A percentile compares a stretch with the other conserved stretches of the same genome.
Evolutionary conservation across 2,113 vertebrate genomes (phyloP).

Genomic region (Thunnus thynnus): DNA sequence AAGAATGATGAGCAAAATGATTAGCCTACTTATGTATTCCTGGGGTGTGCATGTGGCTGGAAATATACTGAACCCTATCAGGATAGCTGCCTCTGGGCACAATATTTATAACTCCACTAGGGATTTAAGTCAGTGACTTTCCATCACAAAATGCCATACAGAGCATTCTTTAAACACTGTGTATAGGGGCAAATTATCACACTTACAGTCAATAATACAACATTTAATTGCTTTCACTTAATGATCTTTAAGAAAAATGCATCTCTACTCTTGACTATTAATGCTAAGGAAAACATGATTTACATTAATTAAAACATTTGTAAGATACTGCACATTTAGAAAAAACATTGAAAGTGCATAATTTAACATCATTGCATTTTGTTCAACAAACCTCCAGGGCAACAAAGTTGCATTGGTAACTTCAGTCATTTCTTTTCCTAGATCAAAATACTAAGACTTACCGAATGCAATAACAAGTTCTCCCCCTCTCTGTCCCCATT

Average conservation of each 20-base stretch:
- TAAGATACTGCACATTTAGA: not conserved
- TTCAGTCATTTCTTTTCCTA: not conserved
- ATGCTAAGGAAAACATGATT: not conserved
- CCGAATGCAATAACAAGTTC: constrained; percentile 53
- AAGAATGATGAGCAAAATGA: constrained; percentile 72
- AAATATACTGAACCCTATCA: constrained; percentile 73
- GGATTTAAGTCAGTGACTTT: constrained; percentile 70
- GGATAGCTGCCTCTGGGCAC: constrained; percentile 58
- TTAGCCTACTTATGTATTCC: constrained; percentile 76
- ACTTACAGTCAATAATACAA: constrained; percentile 30
- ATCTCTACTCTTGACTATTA: not conserved
- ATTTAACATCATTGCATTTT: not conserved
- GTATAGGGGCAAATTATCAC: constrained; percentile 44
- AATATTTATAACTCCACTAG: constrained; percentile 67
- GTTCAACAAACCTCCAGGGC: not conserved
- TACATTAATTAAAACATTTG: not conserved
- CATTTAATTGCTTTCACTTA: constrained; percentile 42
- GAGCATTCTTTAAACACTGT: constrained; percentile 68
- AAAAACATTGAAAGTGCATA: not conserved
- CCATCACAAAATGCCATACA: constrained; percentile 58
- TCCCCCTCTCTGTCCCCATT: constrained; percentile 48
- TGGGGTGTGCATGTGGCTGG: constrained; percentile 53
- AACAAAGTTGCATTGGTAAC: not conserved
- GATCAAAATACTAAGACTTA: constrained; percentile 59
- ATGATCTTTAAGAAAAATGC: not conserved